These are phyloP conservation scores for Tinamus major DNA, from an alignment of 2,797 vertebrate species.

Conservation along the genomic window DNA sequence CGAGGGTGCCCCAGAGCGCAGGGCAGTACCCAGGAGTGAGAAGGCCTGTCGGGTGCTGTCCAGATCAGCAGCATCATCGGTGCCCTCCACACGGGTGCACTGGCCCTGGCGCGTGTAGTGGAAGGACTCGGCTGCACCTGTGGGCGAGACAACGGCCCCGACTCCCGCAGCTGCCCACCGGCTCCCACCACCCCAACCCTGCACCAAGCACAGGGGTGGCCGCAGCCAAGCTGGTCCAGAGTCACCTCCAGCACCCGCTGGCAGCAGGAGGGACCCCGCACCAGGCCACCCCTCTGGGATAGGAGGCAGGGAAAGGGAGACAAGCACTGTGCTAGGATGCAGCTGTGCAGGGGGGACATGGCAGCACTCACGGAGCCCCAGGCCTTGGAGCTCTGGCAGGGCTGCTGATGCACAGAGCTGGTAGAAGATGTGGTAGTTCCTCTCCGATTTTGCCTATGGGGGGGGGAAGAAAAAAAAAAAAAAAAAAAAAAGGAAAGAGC, in stretches of 20 bases:
- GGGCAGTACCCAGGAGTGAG: slow-evolving; percentile 77
- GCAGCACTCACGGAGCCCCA: slow-evolving; percentile 72
- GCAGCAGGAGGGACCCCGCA: too few species aligned
- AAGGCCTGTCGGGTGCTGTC: slow-evolving; percentile 82
- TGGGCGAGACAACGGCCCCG: accelerated
- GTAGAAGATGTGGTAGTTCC: slow-evolving; percentile 89
- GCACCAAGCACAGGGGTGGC: accelerated
- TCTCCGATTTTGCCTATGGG: slow-evolving; percentile 78
- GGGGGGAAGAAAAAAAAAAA: too few species aligned
- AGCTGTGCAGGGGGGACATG: accelerated
- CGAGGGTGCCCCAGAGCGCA: accelerated
- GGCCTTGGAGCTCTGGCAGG: slow-evolving; percentile 81
- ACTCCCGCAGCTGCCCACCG: not conserved
- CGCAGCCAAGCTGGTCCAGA: not conserved
- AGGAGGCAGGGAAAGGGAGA: not conserved
- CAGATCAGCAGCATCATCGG: slow-evolving; percentile 77
- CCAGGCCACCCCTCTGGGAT: not conserved
- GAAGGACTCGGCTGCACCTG: slow-evolving; percentile 82
- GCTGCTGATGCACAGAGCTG: slow-evolving; percentile 85
- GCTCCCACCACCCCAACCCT: too few species aligned
- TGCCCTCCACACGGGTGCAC: slow-evolving; percentile 67
- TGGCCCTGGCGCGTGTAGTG: slow-evolving; percentile 83
- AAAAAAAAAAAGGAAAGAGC: not conserved
- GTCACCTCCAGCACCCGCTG: not conserved
- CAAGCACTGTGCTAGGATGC: not conserved